Conservation (phyloP, 2,888 invertebrate genomes). For the Drosophila mettleri region DNA sequence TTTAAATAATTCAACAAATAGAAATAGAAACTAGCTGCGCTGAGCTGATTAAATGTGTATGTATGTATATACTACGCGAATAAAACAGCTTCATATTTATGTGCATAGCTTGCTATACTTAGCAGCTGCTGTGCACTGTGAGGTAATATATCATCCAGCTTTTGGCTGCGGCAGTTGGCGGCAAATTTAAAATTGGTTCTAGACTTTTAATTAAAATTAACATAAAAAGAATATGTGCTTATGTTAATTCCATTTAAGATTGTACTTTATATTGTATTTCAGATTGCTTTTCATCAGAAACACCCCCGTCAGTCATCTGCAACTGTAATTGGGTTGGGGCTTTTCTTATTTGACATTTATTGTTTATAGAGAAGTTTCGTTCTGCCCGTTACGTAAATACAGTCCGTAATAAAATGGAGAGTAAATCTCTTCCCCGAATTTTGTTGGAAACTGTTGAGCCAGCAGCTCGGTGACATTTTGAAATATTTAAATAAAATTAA, state of each 20-base stretch:
- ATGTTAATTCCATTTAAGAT: background rate
- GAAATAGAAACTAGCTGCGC: constrained; percentile 47
- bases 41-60: constrained; percentile 34
- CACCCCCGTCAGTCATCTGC: constrained; percentile 35
- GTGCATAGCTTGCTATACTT: background rate
- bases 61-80: background rate
- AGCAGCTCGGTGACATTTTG: constrained; percentile 48
- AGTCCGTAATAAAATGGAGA: constrained; percentile 25
- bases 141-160: constrained; percentile 35
- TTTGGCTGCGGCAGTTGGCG: constrained; percentile 21
- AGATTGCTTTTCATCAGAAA: background rate
- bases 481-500: constrained; percentile 76
- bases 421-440: background rate
- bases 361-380: constrained; percentile 6
- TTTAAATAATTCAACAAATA: constrained; percentile 60
- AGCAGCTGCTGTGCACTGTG: constrained; percentile 12
- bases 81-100: background rate
- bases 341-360: constrained; percentile 22
- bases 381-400: constrained; percentile 52
- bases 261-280: background rate
- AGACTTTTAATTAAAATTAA: background rate
- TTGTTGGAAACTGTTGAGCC: constrained; percentile 35
- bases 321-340: constrained; percentile 11
- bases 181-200: constrained; percentile 13
- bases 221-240: too few relatives aligned